phyloP scores from a whole-genome alignment of 1,140 invertebrate species.

The Brachystomella parvula region DNA sequence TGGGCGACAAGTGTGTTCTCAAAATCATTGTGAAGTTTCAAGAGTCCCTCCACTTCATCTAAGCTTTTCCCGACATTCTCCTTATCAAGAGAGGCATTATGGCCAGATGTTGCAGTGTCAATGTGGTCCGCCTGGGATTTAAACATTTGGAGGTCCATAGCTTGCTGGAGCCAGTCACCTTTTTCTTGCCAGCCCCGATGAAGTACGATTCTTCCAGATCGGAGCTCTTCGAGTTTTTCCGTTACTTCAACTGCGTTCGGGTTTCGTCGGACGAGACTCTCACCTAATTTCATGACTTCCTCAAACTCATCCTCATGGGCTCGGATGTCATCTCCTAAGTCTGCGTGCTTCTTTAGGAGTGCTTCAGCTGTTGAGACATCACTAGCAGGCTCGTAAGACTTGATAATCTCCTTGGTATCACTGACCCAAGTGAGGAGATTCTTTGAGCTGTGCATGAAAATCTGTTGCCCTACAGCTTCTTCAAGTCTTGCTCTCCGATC shows the following conservation, averaged over 20 bases:
- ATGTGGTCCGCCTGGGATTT: slow-evolving; percentile 95
- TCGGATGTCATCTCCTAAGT: slow-evolving; percentile 83
- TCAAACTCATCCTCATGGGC: slow-evolving; percentile 80
- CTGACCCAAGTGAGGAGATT: slow-evolving; percentile 69
- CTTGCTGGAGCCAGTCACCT: slow-evolving; percentile 71
- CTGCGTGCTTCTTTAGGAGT: slow-evolving; percentile 81
- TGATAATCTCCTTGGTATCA: slow-evolving; percentile 69
- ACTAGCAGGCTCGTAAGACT: slow-evolving; percentile 69
- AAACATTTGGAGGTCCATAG: slow-evolving; percentile 78
- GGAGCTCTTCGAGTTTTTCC: slow-evolving; percentile 63
- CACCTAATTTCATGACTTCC: slow-evolving; percentile 67
- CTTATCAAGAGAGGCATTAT: slow-evolving; percentile 87
- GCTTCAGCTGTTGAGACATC: slow-evolving; percentile 85
- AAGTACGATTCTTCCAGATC: slow-evolving; percentile 67
- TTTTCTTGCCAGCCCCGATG: slow-evolving; percentile 69
- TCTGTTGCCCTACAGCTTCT: slow-evolving; percentile 86
- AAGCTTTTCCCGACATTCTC: slow-evolving; percentile 77
- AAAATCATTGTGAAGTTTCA: slow-evolving; percentile 91
- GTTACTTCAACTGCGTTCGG: slow-evolving; percentile 58
- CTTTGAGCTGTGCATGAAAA: slow-evolving; percentile 81
- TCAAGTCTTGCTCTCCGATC: slow-evolving; percentile 72
- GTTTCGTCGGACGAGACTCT: slow-evolving; percentile 62
- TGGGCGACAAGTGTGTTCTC: slow-evolving; percentile 86
- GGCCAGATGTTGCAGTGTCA: slow-evolving; percentile 85
- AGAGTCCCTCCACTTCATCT: slow-evolving; percentile 86